These are phyloP conservation scores for Anoplius nigerrimus DNA, from an alignment of 2,888 invertebrate genomes.

Conservation along the genomic window DNA sequence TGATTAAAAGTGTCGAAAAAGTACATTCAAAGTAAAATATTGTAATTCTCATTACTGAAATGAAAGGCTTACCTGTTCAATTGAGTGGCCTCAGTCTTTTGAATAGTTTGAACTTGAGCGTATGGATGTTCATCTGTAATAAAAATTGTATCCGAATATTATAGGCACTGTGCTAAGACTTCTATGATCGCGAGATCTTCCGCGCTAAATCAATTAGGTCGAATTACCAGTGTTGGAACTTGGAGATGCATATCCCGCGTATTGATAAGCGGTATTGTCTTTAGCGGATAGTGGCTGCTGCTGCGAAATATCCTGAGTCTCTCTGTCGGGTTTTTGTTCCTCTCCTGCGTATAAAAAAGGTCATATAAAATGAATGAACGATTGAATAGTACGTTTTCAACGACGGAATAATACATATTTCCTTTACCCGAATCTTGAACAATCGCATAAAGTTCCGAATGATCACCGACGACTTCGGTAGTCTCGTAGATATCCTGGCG, in stretches of 20 bases:
- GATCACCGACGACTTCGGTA: conserved; percentile 79
- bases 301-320: conserved; percentile 78
- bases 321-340: conserved; percentile 61
- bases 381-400: neutral
- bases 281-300: conserved; percentile 78
- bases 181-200: neutral
- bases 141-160: conserved; percentile 15
- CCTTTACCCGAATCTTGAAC: conserved; percentile 79
- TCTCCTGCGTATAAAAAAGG: conserved; percentile 49
- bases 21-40: neutral
- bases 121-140: conserved; percentile 81
- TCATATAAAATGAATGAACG: neutral
- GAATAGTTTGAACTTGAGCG: conserved; percentile 81
- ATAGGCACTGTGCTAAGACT: neutral
- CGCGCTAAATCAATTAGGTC: conserved; percentile 36
- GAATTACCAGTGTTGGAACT: conserved; percentile 82
- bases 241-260: conserved; percentile 81
- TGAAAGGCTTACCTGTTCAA: conserved; percentile 61
- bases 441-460: conserved; percentile 91
- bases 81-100: conserved; percentile 65
- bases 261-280: conserved; percentile 80
- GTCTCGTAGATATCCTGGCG: conserved; percentile 71
- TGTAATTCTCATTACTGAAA: neutral
- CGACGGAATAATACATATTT: neutral
- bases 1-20: neutral